phyloP scores from a whole-genome alignment of 2,113 vertebrate genomes.

The Mobula hypostoma region DNA sequence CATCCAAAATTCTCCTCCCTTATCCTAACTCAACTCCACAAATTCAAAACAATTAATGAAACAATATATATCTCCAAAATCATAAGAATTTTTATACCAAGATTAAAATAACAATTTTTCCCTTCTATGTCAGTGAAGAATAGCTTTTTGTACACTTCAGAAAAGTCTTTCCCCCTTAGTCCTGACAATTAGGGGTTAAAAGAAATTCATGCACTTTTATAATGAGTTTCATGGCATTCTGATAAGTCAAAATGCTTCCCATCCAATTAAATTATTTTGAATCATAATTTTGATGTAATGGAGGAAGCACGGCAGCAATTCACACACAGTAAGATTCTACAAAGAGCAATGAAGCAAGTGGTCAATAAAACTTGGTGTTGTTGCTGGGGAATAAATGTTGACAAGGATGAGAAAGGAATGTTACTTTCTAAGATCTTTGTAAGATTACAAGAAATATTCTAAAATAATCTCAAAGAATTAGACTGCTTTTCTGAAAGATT shows the following conservation, averaged over 20 bases:
- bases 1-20: too few species aligned
- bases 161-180: background rate
- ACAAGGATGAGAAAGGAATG: too few species aligned
- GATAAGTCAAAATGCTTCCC: background rate
- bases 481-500: too few species aligned
- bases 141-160: background rate
- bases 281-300: background rate
- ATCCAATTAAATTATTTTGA: background rate
- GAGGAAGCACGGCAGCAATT: background rate
- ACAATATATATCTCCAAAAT: background rate
- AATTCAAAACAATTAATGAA: background rate
- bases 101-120: background rate
- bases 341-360: too few species aligned
- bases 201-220: background rate
- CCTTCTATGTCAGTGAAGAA: background rate
- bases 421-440: too few species aligned
- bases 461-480: too few species aligned
- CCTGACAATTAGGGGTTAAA: background rate
- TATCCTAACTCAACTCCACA: background rate
- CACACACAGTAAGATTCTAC: too few species aligned
- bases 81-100: background rate
- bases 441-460: too few species aligned
- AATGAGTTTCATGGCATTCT: background rate
- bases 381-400: too few species aligned
- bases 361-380: too few species aligned